phyloP scores from a whole-genome alignment of 1,140 invertebrate species.

The Babylonia areolata region DNA sequence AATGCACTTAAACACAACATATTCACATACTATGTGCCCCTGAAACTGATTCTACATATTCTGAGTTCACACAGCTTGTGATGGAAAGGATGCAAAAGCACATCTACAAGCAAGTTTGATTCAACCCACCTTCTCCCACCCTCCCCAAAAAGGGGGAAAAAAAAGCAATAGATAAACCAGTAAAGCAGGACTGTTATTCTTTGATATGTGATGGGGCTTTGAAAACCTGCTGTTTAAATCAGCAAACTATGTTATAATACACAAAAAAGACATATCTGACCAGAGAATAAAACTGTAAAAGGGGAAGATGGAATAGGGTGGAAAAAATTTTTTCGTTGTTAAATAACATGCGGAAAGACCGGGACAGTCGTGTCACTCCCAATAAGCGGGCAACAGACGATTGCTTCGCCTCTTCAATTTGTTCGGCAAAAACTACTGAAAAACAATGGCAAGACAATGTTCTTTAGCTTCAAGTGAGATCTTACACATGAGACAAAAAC shows the following conservation, averaged over 20 bases:
- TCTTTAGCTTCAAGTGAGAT: constrained; percentile 29
- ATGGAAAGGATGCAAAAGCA: too few species aligned
- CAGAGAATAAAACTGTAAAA: too few species aligned
- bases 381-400: constrained; percentile 8
- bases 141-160: neutral
- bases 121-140: neutral
- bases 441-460: constrained; percentile 26
- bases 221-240: neutral
- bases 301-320: too few species aligned
- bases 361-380: constrained; percentile 18
- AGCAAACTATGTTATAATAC: neutral
- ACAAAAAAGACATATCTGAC: neutral
- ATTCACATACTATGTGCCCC: too few species aligned
- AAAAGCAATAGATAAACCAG: neutral
- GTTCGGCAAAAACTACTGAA: constrained; percentile 18
- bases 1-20: too few species aligned
- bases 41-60: too few species aligned
- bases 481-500: constrained; percentile 2
- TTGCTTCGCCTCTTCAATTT: constrained; percentile 13
- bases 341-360: constrained; percentile 33
- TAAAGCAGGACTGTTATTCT: neutral
- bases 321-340: constrained; percentile 35
- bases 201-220: neutral
- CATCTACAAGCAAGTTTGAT: too few species aligned
- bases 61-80: too few species aligned